Percentiles rank a stretch among this genome's conserved stretches.
Evolutionary conservation across 2,797 vertebrate species (phyloP).

Genomic region (Lagodon rhomboides): DNA sequence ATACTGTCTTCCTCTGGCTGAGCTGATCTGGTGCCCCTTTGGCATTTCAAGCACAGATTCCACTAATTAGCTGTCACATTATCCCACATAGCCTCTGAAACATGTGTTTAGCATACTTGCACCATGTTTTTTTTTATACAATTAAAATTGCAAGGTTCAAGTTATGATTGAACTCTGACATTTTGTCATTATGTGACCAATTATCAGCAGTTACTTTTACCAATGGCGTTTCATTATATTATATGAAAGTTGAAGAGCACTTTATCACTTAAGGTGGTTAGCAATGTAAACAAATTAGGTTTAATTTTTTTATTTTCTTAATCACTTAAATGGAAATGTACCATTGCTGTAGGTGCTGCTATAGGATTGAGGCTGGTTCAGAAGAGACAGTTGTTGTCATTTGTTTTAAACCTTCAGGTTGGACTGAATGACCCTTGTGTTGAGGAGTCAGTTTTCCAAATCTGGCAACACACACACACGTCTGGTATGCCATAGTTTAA

Average conservation of each 20-base stretch:
- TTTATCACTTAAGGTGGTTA: background rate
- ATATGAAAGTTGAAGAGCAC: background rate
- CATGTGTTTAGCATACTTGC: background rate
- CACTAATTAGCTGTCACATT: constrained; percentile 59
- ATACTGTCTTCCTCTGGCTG: background rate
- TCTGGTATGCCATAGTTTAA: constrained; percentile 34
- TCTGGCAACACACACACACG: constrained; percentile 4
- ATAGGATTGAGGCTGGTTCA: background rate
- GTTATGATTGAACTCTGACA: background rate
- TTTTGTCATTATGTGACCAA: background rate
- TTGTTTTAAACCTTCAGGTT: constrained; percentile 7
- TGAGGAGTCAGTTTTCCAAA: constrained; percentile 26
- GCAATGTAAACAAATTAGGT: background rate
- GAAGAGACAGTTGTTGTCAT: background rate
- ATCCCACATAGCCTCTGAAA: constrained; percentile 12
- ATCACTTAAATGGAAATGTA: background rate
- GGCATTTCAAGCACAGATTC: constrained; percentile 39
- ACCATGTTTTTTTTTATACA: background rate
- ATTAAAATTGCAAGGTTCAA: background rate
- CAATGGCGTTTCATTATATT: background rate
- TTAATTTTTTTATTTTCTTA: background rate
- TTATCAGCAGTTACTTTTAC: background rate
- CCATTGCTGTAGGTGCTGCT: background rate
- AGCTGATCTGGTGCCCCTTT: constrained; percentile 19
- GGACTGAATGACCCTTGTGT: constrained; percentile 34